These are phyloP conservation scores for Adela reaumurella DNA, from an alignment of 2,888 invertebrate genomes.

Conservation along the genomic window DNA sequence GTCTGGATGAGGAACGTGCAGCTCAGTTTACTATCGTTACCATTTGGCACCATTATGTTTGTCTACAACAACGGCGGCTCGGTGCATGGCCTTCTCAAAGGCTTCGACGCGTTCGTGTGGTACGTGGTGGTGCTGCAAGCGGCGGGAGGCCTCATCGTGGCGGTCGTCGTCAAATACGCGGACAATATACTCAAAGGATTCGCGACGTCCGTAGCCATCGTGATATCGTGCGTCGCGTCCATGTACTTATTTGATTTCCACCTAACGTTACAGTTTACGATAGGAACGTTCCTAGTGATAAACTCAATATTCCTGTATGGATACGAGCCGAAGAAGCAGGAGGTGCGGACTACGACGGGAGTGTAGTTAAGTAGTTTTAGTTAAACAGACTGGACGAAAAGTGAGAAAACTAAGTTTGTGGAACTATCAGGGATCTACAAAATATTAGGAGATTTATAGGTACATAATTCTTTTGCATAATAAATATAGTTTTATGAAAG, in stretches of 20 bases:
- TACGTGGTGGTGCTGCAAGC: slow-evolving; percentile 90
- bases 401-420: too few species aligned
- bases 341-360: slow-evolving; percentile 1
- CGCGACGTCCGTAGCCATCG: slow-evolving; percentile 94
- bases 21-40: slow-evolving; percentile 85
- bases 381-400: too few species aligned
- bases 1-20: slow-evolving; percentile 98
- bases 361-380: too few species aligned
- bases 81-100: slow-evolving; percentile 53
- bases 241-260: slow-evolving; percentile 89
- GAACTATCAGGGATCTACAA: too few species aligned
- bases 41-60: slow-evolving; percentile 82
- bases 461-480: too few species aligned
- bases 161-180: slow-evolving; percentile 98
- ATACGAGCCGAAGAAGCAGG: slow-evolving; percentile 61
- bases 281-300: slow-evolving; percentile 87
- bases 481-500: too few species aligned
- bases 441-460: too few species aligned
- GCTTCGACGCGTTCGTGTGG: slow-evolving; percentile 80
- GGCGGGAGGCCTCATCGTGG: slow-evolving; percentile 93
- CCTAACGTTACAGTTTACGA: slow-evolving; percentile 79
- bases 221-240: slow-evolving; percentile 91
- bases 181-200: slow-evolving; percentile 99
- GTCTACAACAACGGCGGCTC: slow-evolving; percentile 73
- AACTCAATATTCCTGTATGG: slow-evolving; percentile 93